Conservation (phyloP, 2,113 vertebrate species). For the Antechinus flavipes region DNA sequence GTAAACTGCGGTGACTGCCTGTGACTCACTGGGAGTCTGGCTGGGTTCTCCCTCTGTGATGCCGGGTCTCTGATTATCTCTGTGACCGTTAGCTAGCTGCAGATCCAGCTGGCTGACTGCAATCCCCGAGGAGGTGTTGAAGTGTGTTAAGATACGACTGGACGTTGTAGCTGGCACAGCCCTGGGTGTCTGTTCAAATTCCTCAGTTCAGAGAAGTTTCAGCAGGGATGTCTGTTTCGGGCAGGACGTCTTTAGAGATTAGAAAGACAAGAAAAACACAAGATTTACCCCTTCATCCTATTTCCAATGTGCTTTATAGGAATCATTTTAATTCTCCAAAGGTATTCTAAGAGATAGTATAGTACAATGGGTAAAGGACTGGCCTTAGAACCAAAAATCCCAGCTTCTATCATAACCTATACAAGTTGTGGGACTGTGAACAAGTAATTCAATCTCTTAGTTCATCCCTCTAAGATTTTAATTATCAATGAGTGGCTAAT, state of each 20-base stretch:
- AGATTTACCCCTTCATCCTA: neutral
- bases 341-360: neutral
- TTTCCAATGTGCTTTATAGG: neutral
- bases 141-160: neutral
- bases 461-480: neutral
- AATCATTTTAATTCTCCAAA: neutral
- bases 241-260: neutral
- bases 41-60: neutral
- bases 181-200: neutral
- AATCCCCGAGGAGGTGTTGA: neutral
- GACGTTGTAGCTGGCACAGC: neutral
- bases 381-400: neutral
- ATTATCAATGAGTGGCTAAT: neutral
- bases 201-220: neutral
- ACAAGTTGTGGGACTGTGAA: neutral
- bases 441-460: neutral
- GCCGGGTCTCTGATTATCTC: neutral
- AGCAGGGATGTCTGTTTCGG: neutral
- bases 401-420: neutral
- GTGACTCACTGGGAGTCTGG: conserved; percentile 67
- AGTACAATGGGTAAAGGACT: neutral
- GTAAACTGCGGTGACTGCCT: conserved; percentile 53
- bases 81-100: neutral
- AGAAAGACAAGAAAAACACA: neutral
- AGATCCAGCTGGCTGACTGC: neutral